A percentile compares a stretch with the other conserved stretches of the same genome.
Evolutionary conservation across 2,797 vertebrate species (phyloP).

Genomic region (Anguilla pacifica): DNA sequence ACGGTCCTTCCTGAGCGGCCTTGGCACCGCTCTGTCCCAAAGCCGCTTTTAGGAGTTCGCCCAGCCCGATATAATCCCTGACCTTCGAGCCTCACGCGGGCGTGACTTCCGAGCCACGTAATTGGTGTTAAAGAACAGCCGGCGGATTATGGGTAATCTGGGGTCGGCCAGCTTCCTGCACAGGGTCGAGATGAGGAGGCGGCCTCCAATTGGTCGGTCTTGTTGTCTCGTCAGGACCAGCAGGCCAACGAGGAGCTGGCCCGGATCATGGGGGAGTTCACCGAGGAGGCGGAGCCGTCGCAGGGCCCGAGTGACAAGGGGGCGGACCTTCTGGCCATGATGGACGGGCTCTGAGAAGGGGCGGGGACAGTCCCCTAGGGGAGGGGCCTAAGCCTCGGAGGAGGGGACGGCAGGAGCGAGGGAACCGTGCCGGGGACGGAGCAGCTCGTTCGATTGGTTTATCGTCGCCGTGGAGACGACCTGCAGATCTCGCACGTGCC

Average conservation of each 20-base stretch:
- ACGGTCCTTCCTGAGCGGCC: too few relatives aligned
- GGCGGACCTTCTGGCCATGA: conserved; percentile 92
- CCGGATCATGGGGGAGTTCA: conserved; percentile 91
- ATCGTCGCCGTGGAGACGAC: conserved; percentile 38
- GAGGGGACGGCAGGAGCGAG: conserved; percentile 8
- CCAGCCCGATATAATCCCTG: conserved; percentile 15
- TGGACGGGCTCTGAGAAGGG: conserved; percentile 83
- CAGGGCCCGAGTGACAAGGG: conserved; percentile 80
- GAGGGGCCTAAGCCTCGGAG: conserved; percentile 32
- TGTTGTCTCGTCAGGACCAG: conserved; percentile 79
- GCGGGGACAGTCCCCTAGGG: not conserved
- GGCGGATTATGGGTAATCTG: conserved; percentile 38
- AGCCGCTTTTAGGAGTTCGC: too few relatives aligned
- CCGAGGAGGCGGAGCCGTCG: conserved; percentile 67
- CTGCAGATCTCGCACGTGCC: conserved; percentile 29
- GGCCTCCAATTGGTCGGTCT: conserved; percentile 41
- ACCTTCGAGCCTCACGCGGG: conserved; percentile 29
- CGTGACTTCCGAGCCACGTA: conserved; percentile 25
- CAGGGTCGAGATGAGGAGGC: conserved; percentile 32
- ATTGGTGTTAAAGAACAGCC: conserved; percentile 34
- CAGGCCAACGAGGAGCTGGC: conserved; percentile 81
- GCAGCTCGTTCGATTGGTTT: conserved; percentile 32
- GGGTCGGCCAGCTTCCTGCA: conserved; percentile 39
- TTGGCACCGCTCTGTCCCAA: too few relatives aligned
- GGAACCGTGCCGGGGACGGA: conserved; percentile 30